Conservation (phyloP, 2,113 vertebrate species). For the Shinisaurus crocodilurus region DNA sequence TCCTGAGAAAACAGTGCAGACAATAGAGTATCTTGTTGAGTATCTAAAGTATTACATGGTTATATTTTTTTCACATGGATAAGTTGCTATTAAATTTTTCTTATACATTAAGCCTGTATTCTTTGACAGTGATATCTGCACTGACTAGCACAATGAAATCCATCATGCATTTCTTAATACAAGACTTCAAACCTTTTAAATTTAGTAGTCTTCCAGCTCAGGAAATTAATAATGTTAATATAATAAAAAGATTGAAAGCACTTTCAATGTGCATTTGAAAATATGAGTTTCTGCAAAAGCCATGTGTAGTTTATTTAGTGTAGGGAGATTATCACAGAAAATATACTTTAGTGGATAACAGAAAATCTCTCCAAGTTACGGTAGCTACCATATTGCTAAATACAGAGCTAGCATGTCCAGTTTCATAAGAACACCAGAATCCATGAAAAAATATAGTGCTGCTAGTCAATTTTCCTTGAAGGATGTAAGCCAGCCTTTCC, state of each 20-base stretch:
- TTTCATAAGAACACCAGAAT: neutral
- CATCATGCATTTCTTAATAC: neutral
- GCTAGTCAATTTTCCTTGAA: too few relatives aligned
- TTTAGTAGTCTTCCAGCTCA: neutral
- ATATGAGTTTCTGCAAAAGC: neutral
- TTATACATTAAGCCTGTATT: neutral
- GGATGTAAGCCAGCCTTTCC: too few relatives aligned
- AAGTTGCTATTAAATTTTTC: neutral
- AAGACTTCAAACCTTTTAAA: neutral
- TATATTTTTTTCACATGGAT: neutral
- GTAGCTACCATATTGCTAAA: neutral
- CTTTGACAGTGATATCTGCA: neutral
- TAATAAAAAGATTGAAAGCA: neutral
- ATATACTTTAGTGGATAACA: neutral
- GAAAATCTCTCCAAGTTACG: neutral
- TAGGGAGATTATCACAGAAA: rapidly evolving
- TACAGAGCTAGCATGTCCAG: neutral
- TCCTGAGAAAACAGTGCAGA: neutral
- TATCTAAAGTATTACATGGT: neutral
- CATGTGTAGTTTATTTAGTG: neutral
- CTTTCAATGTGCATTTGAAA: neutral
- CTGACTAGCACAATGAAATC: neutral
- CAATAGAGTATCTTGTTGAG: neutral
- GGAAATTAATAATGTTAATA: neutral
- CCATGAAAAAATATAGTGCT: neutral